A percentile compares a stretch with the other conserved stretches of the same genome.
phyloP scores from a whole-genome alignment of 2,888 invertebrate genomes.

The Venusia cambrica region DNA sequence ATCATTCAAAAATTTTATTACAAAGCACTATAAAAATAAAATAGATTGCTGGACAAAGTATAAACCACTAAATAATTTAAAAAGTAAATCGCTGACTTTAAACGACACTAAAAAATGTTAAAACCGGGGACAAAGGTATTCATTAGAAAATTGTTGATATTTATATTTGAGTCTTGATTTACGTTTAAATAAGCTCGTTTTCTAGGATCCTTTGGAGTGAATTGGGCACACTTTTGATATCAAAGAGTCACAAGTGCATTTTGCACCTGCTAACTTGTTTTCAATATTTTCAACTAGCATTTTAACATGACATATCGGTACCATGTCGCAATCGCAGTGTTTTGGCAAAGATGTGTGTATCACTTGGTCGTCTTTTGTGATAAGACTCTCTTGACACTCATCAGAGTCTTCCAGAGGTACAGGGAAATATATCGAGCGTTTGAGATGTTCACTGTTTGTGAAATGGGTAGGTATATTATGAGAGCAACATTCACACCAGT shows the following conservation, averaged over 20 bases:
- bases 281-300: slow-evolving; percentile 68
- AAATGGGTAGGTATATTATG: slow-evolving; percentile 24
- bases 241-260: slow-evolving; percentile 65
- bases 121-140: too few species aligned
- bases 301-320: slow-evolving; percentile 71
- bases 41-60: too few species aligned
- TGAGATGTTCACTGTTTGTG: slow-evolving; percentile 31
- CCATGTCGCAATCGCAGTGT: slow-evolving; percentile 57
- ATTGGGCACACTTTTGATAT: slow-evolving; percentile 58
- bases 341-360: slow-evolving; percentile 23
- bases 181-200: too few species aligned
- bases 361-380: slow-evolving; percentile 18
- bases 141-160: too few species aligned
- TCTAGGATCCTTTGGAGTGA: slow-evolving; percentile 38
- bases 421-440: slow-evolving; percentile 41
- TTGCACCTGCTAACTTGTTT: slow-evolving; percentile 49
- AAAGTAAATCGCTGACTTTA: too few species aligned
- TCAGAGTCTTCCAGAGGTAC: slow-evolving; percentile 25
- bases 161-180: too few species aligned
- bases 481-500: slow-evolving; percentile 36
- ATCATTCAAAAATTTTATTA: too few species aligned
- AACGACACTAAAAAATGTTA: too few species aligned
- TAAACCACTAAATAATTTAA: too few species aligned
- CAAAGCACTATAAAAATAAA: too few species aligned
- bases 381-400: slow-evolving; percentile 24